Conservation (phyloP, 2,113 vertebrate genomes). For the Sitta europaea region DNA sequence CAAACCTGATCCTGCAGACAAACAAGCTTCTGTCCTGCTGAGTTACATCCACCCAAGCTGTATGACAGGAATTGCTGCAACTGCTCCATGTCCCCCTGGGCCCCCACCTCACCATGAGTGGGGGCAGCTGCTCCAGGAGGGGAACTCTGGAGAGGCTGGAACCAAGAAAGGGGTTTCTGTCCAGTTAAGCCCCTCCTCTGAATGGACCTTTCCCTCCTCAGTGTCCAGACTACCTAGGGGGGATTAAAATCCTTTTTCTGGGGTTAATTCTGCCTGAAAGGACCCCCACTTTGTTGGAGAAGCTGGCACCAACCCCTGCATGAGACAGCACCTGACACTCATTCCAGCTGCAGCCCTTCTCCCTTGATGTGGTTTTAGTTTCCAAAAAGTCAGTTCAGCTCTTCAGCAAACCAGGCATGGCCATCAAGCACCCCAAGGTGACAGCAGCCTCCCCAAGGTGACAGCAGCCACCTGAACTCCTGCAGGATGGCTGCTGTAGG, state of each 20-base stretch:
- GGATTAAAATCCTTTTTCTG: background rate
- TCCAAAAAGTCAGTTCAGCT: background rate
- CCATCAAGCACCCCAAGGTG: background rate
- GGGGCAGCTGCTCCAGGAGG: background rate
- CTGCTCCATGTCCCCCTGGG: background rate
- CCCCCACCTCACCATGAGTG: fast-evolving
- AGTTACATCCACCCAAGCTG: background rate
- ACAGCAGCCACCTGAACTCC: background rate
- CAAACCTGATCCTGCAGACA: background rate
- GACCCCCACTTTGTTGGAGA: background rate
- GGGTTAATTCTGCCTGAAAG: background rate
- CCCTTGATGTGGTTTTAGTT: background rate
- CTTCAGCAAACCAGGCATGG: background rate
- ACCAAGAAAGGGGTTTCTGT: background rate
- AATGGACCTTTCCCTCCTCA: background rate
- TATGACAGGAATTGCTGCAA: background rate
- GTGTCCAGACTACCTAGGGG: background rate
- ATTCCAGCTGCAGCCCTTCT: background rate
- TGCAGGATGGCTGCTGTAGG: fast-evolving
- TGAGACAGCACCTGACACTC: fast-evolving
- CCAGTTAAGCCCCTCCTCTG: background rate
- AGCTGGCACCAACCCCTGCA: background rate
- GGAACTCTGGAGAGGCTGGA: background rate
- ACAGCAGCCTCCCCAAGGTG: background rate
- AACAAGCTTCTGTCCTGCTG: background rate